These are phyloP conservation scores for Nematolebias whitei DNA, from an alignment of 2,113 vertebrate species.

Conservation along the genomic window DNA sequence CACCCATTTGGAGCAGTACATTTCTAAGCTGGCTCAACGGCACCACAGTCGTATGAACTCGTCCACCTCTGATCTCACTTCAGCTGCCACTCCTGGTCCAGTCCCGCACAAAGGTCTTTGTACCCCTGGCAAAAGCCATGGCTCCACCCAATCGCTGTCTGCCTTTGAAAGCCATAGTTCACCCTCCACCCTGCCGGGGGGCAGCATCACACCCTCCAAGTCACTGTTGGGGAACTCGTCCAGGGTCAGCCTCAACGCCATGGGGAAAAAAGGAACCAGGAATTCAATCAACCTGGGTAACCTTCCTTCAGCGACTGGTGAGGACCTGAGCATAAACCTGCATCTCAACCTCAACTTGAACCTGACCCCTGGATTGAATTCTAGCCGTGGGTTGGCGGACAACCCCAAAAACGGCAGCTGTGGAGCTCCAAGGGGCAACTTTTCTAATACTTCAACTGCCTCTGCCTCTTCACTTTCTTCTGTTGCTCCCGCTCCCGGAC, in stretches of 20 bases:
- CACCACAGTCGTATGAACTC: constrained; percentile 64
- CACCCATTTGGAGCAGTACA: constrained; percentile 81
- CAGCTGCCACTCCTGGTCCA: constrained; percentile 26
- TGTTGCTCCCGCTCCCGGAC: constrained; percentile 68
- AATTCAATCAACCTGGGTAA: constrained; percentile 84
- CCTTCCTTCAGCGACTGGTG: constrained; percentile 81
- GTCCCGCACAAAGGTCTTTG: constrained; percentile 34
- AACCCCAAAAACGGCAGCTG: constrained; percentile 61
- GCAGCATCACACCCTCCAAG: constrained; percentile 72
- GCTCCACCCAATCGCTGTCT: constrained; percentile 77
- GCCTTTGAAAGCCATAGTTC: constrained; percentile 73
- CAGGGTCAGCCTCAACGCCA: constrained; percentile 72
- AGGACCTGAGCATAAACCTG: constrained; percentile 80
- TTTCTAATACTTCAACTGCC: constrained; percentile 47
- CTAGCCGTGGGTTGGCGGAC: constrained; percentile 55
- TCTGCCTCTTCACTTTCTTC: constrained; percentile 68
- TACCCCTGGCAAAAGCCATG: constrained; percentile 68
- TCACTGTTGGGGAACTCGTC: constrained; percentile 79
- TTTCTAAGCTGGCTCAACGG: constrained; percentile 77
- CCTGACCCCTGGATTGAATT: constrained; percentile 72
- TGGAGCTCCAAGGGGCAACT: constrained; percentile 62
- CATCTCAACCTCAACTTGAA: constrained; percentile 81
- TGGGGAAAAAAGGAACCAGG: constrained; percentile 75
- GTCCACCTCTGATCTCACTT: constrained; percentile 49
- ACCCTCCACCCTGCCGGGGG: constrained; percentile 52